phyloP scores from a whole-genome alignment of 2,888 invertebrate species.

The Aspidapion aeneum region DNA sequence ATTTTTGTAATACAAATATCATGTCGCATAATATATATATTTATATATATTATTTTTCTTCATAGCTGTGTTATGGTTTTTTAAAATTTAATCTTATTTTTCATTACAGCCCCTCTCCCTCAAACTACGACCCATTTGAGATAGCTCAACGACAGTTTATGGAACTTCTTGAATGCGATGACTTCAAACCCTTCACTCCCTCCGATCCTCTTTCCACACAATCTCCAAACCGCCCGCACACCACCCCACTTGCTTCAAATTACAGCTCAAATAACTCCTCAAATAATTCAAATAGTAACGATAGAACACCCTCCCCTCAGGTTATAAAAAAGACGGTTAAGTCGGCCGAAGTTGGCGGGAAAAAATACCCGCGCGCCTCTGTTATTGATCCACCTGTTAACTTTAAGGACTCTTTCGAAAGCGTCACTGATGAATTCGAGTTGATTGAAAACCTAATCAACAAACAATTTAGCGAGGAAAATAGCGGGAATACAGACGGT shows the following conservation, averaged over 20 bases:
- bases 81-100: too few relatives aligned
- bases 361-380: constrained; percentile 40
- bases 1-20: too few relatives aligned
- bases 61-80: too few relatives aligned
- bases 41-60: too few relatives aligned
- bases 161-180: constrained; percentile 71
- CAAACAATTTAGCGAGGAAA: constrained; percentile 29
- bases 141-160: constrained; percentile 79
- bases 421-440: constrained; percentile 41
- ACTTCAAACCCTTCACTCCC: constrained; percentile 46
- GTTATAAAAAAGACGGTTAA: constrained; percentile 21
- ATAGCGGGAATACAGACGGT: constrained; percentile 17
- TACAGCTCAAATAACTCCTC: neutral
- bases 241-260: constrained; percentile 30
- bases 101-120: constrained; percentile 29
- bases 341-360: constrained; percentile 18
- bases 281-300: constrained; percentile 14
- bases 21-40: too few relatives aligned
- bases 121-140: constrained; percentile 72
- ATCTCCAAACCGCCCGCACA: constrained; percentile 44
- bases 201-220: constrained; percentile 37
- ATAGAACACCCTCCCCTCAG: constrained; percentile 23
- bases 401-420: constrained; percentile 44
- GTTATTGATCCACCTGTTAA: constrained; percentile 48
- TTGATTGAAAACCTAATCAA: constrained; percentile 44